Evolutionary conservation across 2,113 vertebrate genomes (phyloP).

Genomic region (Leucosticte australis): DNA sequence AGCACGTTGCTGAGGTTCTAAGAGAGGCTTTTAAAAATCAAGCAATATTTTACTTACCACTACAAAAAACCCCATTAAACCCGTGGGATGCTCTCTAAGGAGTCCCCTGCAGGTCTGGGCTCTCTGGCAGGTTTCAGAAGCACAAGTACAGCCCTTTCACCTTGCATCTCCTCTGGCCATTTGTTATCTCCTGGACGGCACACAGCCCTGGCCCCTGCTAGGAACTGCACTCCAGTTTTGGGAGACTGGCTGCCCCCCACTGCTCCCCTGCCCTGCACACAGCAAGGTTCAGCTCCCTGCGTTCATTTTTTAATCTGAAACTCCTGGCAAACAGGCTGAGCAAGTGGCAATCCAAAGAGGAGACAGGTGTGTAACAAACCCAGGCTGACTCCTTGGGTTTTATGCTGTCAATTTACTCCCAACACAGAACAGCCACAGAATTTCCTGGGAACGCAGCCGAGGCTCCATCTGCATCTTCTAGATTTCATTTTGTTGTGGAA

Average conservation of each 20-base stretch:
- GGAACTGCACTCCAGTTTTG: neutral
- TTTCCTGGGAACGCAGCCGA: constrained; percentile 28
- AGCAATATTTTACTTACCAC: neutral
- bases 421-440: neutral
- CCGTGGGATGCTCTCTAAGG: neutral
- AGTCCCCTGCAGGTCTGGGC: neutral
- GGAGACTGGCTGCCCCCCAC: neutral
- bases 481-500: constrained; percentile 1
- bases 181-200: neutral
- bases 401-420: neutral
- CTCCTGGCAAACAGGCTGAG: neutral
- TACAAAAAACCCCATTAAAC: neutral
- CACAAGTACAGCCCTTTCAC: accelerated
- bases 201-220: neutral
- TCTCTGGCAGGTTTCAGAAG: neutral
- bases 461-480: constrained; percentile 29
- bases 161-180: neutral
- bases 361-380: neutral
- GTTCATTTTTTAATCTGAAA: neutral
- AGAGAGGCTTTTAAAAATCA: constrained; percentile 28
- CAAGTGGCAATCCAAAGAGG: neutral
- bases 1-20: neutral
- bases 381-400: neutral
- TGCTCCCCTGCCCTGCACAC: neutral
- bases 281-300: neutral